These are phyloP conservation scores for Prenolepis imparis DNA, from an alignment of 2,888 invertebrate species.

Conservation along the genomic window DNA sequence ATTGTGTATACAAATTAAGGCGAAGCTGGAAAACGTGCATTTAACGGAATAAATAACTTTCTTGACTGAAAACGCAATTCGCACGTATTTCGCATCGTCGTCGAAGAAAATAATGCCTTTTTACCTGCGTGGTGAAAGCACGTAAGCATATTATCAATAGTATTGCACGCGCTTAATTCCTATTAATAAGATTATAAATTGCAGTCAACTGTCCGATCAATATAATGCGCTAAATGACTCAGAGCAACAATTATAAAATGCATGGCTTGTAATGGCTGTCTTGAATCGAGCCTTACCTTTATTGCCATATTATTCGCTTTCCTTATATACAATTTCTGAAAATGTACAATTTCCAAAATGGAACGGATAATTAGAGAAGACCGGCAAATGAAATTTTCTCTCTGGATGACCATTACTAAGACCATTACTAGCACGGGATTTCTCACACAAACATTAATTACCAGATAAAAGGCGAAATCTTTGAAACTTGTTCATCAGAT, in stretches of 20 bases:
- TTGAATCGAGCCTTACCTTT: neutral
- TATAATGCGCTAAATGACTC: neutral
- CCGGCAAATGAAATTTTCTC: neutral
- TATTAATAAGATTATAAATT: conserved; percentile 56
- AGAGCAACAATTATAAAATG: conserved; percentile 11
- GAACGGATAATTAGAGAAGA: neutral
- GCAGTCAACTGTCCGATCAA: conserved; percentile 38
- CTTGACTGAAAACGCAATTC: conserved; percentile 37
- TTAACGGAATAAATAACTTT: conserved; percentile 34
- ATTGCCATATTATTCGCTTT: neutral
- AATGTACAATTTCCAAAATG: conserved; percentile 1
- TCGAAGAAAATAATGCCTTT: conserved; percentile 23
- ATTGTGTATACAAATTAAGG: conserved; percentile 65
- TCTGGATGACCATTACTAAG: neutral
- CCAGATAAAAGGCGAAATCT: neutral
- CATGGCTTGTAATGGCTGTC: neutral
- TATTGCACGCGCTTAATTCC: conserved; percentile 30
- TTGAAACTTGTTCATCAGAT: neutral
- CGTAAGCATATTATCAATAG: conserved; percentile 46
- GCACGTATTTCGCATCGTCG: conserved; percentile 16
- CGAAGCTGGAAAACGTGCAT: conserved; percentile 11
- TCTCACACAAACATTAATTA: conserved; percentile 33
- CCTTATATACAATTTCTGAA: neutral
- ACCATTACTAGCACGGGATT: neutral
- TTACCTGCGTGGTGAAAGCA: neutral